Evolutionary conservation across 2,888 invertebrate genomes (phyloP), one percentile per base, ranked within the genome.

Genomic region (Hedychridium roseum): DNA sequence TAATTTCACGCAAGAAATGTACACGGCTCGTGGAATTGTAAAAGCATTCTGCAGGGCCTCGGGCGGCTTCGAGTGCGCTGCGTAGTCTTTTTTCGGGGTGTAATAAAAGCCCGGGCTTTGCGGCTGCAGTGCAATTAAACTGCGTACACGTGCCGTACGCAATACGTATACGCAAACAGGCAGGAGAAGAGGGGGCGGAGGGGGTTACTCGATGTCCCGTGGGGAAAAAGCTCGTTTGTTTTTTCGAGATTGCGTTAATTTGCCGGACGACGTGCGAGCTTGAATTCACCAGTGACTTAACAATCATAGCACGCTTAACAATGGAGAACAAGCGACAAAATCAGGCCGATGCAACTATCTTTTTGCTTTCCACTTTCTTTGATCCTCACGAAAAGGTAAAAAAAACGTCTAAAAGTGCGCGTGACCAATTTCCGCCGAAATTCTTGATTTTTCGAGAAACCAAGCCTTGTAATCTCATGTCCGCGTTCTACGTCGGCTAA

Each of bases 241-340:
- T n/a, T n/a, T 71, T 71, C 58, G 66, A 70, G 71, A 74, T 73
- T 73, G 74, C 65, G 74, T 74, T 76, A 76, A 76, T 76, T 76
- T 71, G 73, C 67, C 66, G 62, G 64, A 65, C 68, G 66, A n/a
- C n/a, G 65, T 60, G 63, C 68, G 64, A 57, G 68, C 66, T 69
- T 72, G 73, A 76, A 73, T 76, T 72, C 64, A 67, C 65, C 72
- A 71, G 70, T 74, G 74, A 75, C 73, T 67, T 68, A 66, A 68
- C 72, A 76, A 76, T 76, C 76, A 71, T 72, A 67, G 69, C 60
- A 63, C 70, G 70, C 70, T 74, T 68, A 68, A 70, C 61, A 63
- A 60, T 64, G 70, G 66, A 65, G 68, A 67, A 66, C 68, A 55
- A 61, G 65, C 61, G 53, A 59, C 62, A 56, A 50, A 45, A 58